These are phyloP conservation scores for Heterotilapia buettikoferi DNA, from an alignment of 2,113 vertebrate genomes.

Conservation along the genomic window DNA sequence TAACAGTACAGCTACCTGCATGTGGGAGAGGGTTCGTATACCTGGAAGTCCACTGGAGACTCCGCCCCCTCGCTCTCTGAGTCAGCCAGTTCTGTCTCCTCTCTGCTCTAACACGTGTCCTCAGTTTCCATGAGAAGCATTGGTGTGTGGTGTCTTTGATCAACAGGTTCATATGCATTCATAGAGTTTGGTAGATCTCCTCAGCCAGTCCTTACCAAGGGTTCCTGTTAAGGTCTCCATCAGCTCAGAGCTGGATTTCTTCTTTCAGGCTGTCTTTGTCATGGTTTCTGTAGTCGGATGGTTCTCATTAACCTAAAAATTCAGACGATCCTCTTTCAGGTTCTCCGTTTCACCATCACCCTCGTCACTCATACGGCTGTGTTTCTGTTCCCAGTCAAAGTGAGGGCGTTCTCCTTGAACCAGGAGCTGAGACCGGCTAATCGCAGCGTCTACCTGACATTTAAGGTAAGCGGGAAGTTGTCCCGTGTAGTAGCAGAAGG, in stretches of 20 bases:
- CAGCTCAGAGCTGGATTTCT: not conserved
- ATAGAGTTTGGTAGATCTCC: not conserved
- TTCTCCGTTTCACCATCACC: not conserved
- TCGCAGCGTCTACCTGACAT: constrained; percentile 78
- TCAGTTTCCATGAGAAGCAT: not conserved
- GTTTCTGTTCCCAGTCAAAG: constrained; percentile 32
- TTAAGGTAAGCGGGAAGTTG: constrained; percentile 72
- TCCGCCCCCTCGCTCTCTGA: not conserved
- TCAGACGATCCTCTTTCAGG: not conserved
- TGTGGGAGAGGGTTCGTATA: not conserved
- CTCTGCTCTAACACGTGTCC: not conserved
- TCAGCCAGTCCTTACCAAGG: not conserved
- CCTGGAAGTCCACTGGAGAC: not conserved
- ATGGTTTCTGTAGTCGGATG: not conserved
- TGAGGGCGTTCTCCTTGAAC: constrained; percentile 84
- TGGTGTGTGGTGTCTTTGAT: not conserved
- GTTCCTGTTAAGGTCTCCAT: not conserved
- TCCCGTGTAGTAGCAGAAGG: not conserved
- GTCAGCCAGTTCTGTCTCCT: not conserved
- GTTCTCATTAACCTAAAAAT: not conserved
- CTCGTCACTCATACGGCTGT: not conserved
- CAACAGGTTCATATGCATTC: not conserved
- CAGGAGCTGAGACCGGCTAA: constrained; percentile 82
- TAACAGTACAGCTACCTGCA: not conserved
- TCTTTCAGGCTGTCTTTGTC: not conserved